Percentiles rank a stretch among this genome's conserved stretches.
Conservation (phyloP, 2,888 invertebrate species). For the Trachelus stipa region DNA sequence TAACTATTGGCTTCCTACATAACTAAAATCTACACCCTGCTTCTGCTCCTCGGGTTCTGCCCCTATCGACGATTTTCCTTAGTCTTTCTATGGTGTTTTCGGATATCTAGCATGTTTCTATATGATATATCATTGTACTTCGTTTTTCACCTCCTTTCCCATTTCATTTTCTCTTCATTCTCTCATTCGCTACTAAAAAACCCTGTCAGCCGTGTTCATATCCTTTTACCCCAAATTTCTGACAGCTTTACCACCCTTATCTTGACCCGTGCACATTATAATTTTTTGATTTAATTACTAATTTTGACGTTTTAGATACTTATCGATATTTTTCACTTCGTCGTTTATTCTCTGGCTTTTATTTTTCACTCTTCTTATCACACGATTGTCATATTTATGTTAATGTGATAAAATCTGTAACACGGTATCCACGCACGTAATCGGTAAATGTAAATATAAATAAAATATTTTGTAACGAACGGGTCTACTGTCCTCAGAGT, state of each 20-base stretch:
- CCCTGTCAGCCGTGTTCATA: neutral
- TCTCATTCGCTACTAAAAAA: neutral
- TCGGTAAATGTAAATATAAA: too few relatives aligned
- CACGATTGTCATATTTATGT: neutral
- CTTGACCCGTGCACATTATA: neutral
- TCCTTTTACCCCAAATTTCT: neutral
- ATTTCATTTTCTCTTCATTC: neutral
- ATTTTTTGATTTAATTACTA: neutral
- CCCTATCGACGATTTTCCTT: neutral
- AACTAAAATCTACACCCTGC: slow-evolving; percentile 57
- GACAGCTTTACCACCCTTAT: neutral
- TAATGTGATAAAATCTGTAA: neutral
- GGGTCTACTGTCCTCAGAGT: too few relatives aligned
- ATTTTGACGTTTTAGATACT: neutral
- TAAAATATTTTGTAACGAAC: too few relatives aligned
- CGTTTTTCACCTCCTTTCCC: neutral
- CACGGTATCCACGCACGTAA: neutral
- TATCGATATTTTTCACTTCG: neutral
- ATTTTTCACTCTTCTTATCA: neutral
- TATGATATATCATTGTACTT: neutral
- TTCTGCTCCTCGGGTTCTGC: slow-evolving; percentile 14
- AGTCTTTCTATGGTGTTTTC: neutral
- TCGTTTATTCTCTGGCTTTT: neutral
- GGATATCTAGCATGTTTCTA: neutral
- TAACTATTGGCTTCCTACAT: slow-evolving; percentile 51